Percentiles rank a stretch among this genome's conserved stretches.
phyloP scores from a whole-genome alignment of 1,140 invertebrate genomes.

The Ceratina calcarata region DNA sequence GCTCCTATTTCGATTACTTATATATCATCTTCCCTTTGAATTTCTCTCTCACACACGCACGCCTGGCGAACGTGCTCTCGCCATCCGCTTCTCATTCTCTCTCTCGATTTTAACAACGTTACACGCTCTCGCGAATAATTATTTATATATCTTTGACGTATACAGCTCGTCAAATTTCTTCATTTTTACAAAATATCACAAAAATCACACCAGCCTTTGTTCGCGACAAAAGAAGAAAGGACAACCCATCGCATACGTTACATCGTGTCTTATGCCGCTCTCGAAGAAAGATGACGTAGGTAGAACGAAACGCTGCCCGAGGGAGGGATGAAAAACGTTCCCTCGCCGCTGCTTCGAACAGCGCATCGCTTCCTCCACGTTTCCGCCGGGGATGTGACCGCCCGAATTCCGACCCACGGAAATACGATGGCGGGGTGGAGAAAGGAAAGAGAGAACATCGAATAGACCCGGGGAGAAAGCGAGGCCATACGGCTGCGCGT shows the following conservation, averaged over 20 bases:
- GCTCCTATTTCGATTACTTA: slow-evolving; percentile 71
- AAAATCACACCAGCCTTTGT: slow-evolving; percentile 79
- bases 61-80: not conserved
- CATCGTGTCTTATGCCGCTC: slow-evolving; percentile 23
- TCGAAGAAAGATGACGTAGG: slow-evolving; percentile 7
- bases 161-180: slow-evolving; percentile 55
- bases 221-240: slow-evolving; percentile 64
- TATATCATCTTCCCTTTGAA: slow-evolving; percentile 28
- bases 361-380: not conserved
- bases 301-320: not conserved
- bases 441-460: not conserved
- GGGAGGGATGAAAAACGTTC: not conserved
- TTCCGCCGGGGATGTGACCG: not conserved
- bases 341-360: too few relatives aligned
- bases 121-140: not conserved
- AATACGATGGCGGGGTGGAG: too few relatives aligned
- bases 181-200: slow-evolving; percentile 80
- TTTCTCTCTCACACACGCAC: slow-evolving; percentile 8
- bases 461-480: not conserved
- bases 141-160: slow-evolving; percentile 58
- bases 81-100: not conserved
- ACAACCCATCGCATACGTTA: slow-evolving; percentile 27
- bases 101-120: not conserved
- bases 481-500: not conserved
- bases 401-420: not conserved